Percentiles rank a stretch among this genome's conserved stretches.
Evolutionary conservation across 1,140 invertebrate species (phyloP).

Genomic region (Daktulosphaira vitifoliae): DNA sequence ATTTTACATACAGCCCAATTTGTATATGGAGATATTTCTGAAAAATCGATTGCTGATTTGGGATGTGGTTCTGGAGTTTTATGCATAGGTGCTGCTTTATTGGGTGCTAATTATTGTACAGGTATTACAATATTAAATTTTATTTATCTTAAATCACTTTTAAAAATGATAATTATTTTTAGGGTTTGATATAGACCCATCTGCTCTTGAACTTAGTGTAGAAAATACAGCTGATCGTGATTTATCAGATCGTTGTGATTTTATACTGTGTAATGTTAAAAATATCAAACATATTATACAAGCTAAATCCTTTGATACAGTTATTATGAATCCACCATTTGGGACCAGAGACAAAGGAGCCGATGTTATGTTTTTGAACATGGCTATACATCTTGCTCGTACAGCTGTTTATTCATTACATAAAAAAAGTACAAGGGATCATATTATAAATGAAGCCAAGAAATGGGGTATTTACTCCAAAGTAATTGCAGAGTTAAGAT

Average conservation of each 20-base stretch:
- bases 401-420: slow-evolving; percentile 84
- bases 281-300: slow-evolving; percentile 45
- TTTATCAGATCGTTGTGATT: slow-evolving; percentile 57
- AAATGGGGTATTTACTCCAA: slow-evolving; percentile 59
- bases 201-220: slow-evolving; percentile 59
- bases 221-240: slow-evolving; percentile 68
- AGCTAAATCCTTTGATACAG: slow-evolving; percentile 76
- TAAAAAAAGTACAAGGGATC: slow-evolving; percentile 78
- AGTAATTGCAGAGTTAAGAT: slow-evolving; percentile 77
- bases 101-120: slow-evolving; percentile 53
- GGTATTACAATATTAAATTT: slow-evolving; percentile 34
- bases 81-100: slow-evolving; percentile 63
- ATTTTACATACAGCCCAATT: slow-evolving; percentile 77
- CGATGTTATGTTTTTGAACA: slow-evolving; percentile 80
- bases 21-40: slow-evolving; percentile 63
- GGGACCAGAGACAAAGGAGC: slow-evolving; percentile 90
- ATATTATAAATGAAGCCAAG: slow-evolving; percentile 65
- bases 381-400: slow-evolving; percentile 59
- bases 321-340: slow-evolving; percentile 98
- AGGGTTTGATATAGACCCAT: slow-evolving; percentile 80
- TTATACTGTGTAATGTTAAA: slow-evolving; percentile 58
- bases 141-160: slow-evolving; percentile 45
- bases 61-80: slow-evolving; percentile 88
- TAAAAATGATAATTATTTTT: slow-evolving; percentile 39
- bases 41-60: slow-evolving; percentile 71